A percentile compares a stretch with the other conserved stretches of the same genome.
These are phyloP conservation scores for Eustalomyia histrio DNA, from an alignment of 2,888 invertebrate species.

Conservation along the genomic window DNA sequence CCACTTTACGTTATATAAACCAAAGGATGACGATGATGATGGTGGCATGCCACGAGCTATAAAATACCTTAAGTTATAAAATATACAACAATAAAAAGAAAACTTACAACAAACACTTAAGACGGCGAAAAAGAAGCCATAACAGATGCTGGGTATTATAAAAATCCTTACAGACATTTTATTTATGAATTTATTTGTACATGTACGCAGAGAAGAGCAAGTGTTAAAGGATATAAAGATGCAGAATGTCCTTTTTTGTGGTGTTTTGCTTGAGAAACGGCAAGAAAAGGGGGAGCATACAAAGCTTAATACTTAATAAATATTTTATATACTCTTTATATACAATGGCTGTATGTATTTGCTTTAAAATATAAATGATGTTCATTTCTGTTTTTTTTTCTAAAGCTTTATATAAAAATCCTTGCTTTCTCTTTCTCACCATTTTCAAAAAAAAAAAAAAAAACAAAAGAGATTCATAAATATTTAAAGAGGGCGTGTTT, in stretches of 20 bases:
- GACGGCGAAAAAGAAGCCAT: slow-evolving; percentile 19
- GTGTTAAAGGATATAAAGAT: slow-evolving; percentile 55
- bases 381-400: slow-evolving; percentile 54
- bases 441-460: slow-evolving; percentile 15
- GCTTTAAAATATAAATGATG: slow-evolving; percentile 62
- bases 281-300: slow-evolving; percentile 14
- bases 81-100: slow-evolving; percentile 46
- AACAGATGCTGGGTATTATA: slow-evolving; percentile 47
- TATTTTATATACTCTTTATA: slow-evolving; percentile 34
- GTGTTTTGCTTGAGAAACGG: neutral
- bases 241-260: slow-evolving; percentile 42
- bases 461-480: slow-evolving; percentile 55
- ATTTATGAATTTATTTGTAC: neutral
- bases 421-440: slow-evolving; percentile 53
- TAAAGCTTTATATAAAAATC: slow-evolving; percentile 22
- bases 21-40: neutral
- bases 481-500: slow-evolving; percentile 65
- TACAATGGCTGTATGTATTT: slow-evolving; percentile 21
- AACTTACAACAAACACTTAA: slow-evolving; percentile 8
- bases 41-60: slow-evolving; percentile 62
- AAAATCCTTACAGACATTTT: slow-evolving; percentile 7
- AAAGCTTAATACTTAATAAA: slow-evolving; percentile 52
- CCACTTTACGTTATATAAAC: slow-evolving; percentile 38
- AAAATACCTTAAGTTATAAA: slow-evolving; percentile 58
- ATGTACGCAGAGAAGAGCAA: slow-evolving; percentile 39